A percentile compares a stretch with the other conserved stretches of the same genome.
phyloP scores from a whole-genome alignment of 2,113 vertebrate genomes.

The Isichthys henryi region DNA sequence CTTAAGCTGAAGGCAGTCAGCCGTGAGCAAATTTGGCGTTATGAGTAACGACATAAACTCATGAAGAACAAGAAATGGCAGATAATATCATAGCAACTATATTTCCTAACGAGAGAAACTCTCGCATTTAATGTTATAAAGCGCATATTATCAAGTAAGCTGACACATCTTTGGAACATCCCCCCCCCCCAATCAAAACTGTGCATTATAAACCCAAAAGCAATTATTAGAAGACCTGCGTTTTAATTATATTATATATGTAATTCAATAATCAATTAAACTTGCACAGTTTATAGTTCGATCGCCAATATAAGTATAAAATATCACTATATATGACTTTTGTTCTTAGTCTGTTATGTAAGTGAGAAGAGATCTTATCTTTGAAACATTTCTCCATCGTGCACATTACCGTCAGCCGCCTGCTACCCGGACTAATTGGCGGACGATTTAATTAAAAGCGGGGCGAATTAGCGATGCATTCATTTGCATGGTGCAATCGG shows the following conservation, averaged over 20 bases:
- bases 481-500: conserved; percentile 21
- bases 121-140: background rate
- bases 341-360: background rate
- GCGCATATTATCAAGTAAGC: background rate
- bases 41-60: background rate
- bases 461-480: conserved; percentile 27
- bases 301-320: background rate
- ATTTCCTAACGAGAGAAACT: background rate
- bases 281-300: background rate
- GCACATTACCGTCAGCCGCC: background rate
- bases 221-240: background rate
- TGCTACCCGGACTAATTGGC: conserved; percentile 20
- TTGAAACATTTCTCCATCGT: background rate
- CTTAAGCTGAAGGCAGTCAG: background rate
- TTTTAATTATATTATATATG: background rate
- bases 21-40: background rate
- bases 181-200: background rate
- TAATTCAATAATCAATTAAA: background rate
- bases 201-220: background rate
- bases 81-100: background rate
- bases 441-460: conserved; percentile 25
- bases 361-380: conserved; percentile 1
- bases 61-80: background rate
- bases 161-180: background rate
- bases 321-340: background rate